Percentiles rank a stretch among this genome's conserved stretches.
Evolutionary conservation across 1,140 invertebrate genomes (phyloP).

Genomic region (Pemphigus obesinymphae): DNA sequence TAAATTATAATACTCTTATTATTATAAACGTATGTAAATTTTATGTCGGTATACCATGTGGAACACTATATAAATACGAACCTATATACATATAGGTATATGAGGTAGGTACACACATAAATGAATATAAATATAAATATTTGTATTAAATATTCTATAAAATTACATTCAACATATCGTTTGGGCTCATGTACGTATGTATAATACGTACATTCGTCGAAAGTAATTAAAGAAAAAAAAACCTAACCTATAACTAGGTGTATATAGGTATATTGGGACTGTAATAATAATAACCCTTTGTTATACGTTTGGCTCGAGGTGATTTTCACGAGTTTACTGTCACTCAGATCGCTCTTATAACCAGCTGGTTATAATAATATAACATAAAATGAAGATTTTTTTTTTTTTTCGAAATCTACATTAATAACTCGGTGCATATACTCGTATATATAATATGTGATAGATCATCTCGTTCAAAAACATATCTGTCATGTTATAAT

Average conservation of each 20-base stretch:
- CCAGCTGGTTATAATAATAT: background rate
- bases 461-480: constrained; percentile 32
- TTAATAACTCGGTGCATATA: constrained; percentile 2
- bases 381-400: background rate
- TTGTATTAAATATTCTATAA: background rate
- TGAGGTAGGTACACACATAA: background rate
- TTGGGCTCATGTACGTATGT: background rate
- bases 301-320: constrained; percentile 5
- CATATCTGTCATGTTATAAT: constrained; percentile 18
- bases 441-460: background rate
- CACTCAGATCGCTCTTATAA: background rate
- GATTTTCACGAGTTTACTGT: background rate
- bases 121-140: constrained; percentile 18
- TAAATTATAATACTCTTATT: background rate
- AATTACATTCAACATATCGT: background rate
- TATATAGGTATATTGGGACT: background rate
- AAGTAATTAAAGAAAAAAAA: background rate
- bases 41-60: background rate
- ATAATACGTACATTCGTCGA: background rate
- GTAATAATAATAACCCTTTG: background rate
- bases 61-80: background rate
- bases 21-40: constrained; percentile 18
- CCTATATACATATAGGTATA: background rate
- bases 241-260: background rate
- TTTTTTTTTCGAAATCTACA: constrained; percentile 15